Conservation (phyloP, 1,140 invertebrate genomes). For the Neelides sp. region DNA sequence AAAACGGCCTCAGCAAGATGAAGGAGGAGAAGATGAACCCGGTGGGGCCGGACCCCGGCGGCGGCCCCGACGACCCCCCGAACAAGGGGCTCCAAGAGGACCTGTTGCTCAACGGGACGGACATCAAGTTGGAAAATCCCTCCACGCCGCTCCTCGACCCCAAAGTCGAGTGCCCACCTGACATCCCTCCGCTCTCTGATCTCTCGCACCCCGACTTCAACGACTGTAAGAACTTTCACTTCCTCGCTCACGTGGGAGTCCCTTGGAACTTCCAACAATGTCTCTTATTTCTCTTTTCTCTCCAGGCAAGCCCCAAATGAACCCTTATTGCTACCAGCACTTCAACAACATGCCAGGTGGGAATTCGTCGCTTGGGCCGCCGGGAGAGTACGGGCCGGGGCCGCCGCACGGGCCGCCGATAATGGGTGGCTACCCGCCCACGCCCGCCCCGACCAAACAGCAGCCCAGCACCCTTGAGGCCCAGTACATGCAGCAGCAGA, state of each 20-base stretch:
- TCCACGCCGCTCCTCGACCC: conserved; percentile 22
- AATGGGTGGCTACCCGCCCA: conserved; percentile 7
- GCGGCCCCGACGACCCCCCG: conserved; percentile 6
- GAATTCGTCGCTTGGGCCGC: conserved; percentile 15
- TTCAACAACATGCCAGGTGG: conserved; percentile 29
- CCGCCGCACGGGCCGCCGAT: conserved; percentile 1
- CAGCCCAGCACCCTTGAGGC: conserved; percentile 64
- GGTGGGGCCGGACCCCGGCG: conserved; percentile 17
- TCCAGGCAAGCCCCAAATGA: conserved; percentile 29
- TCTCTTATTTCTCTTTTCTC: conserved; percentile 5
- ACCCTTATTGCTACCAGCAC: conserved; percentile 27
- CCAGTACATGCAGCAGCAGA: conserved; percentile 87
- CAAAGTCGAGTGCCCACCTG: conserved; percentile 23
- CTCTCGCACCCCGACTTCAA: conserved; percentile 26
- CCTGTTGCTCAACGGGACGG: conserved; percentile 28
- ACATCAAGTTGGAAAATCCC: conserved; percentile 29
- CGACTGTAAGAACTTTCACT: conserved; percentile 24
- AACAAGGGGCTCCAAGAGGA: conserved; percentile 26
- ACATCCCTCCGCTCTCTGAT: conserved; percentile 27
- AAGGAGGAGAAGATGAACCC: conserved; percentile 24
- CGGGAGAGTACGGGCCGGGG: conserved; percentile 15
- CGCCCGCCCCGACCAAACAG: conserved; percentile 42
- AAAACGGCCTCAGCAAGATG: conserved; percentile 28
- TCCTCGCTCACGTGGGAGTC: not conserved
- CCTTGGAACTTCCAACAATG: not conserved